Conservation (phyloP, 2,888 invertebrate species). For the Teleiodes luculella region DNA sequence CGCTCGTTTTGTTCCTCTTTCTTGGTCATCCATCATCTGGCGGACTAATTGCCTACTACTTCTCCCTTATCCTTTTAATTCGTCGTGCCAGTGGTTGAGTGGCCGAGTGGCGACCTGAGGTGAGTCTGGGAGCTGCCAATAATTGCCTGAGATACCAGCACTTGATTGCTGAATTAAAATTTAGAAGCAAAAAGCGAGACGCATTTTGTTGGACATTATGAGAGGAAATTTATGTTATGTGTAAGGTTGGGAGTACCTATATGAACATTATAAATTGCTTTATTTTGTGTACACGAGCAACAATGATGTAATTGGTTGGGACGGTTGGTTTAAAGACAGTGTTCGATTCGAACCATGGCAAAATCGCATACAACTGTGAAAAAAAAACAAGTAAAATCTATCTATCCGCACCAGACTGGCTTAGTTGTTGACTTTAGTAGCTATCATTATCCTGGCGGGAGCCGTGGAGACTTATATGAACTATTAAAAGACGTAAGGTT, state of each 20-base stretch:
- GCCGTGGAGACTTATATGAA: too few relatives aligned
- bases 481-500: too few relatives aligned
- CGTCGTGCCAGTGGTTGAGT: constrained; percentile 34
- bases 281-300: too few relatives aligned
- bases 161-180: constrained; percentile 58
- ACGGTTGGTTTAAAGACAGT: too few relatives aligned
- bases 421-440: too few relatives aligned
- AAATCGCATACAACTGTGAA: too few relatives aligned
- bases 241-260: not conserved
- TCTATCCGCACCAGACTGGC: too few relatives aligned
- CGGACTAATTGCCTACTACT: constrained; percentile 77
- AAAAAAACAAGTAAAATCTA: too few relatives aligned
- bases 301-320: too few relatives aligned
- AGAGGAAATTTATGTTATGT: constrained; percentile 39
- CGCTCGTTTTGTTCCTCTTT: constrained; percentile 71
- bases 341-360: too few relatives aligned
- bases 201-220: constrained; percentile 15
- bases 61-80: constrained; percentile 73
- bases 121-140: constrained; percentile 44
- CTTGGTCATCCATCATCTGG: constrained; percentile 71
- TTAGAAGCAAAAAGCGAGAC: constrained; percentile 41
- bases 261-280: not conserved
- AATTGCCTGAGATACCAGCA: constrained; percentile 59
- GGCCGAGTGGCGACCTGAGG: constrained; percentile 47
- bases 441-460: too few relatives aligned